Conservation (phyloP, 2,888 invertebrate genomes). For the Calephelis perditalis region DNA sequence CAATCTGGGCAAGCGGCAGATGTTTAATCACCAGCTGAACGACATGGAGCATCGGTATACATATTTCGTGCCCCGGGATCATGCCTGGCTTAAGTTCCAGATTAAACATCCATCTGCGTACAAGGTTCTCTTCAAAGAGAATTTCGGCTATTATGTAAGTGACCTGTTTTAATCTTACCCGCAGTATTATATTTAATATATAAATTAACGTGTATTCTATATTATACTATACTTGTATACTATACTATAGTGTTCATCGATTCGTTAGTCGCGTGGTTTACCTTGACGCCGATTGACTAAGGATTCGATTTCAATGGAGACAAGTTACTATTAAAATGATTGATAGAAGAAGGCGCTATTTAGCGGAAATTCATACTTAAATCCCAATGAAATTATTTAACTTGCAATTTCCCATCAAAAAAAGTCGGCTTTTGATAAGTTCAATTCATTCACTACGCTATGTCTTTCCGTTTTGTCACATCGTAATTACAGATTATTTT, state of each 20-base stretch:
- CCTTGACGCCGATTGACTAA: too few species aligned
- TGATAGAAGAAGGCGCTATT: too few species aligned
- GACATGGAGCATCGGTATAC: conserved; percentile 89
- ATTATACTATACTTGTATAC: conserved; percentile 8
- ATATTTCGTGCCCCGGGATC: conserved; percentile 93
- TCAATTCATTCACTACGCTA: too few species aligned
- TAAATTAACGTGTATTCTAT: not conserved
- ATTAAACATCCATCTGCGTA: conserved; percentile 87
- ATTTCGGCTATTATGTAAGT: conserved; percentile 87
- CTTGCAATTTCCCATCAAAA: too few species aligned
- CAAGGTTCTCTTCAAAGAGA: conserved; percentile 90
- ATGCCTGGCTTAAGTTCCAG: conserved; percentile 90
- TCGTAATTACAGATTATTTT: too few species aligned
- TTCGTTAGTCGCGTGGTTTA: too few species aligned
- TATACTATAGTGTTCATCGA: not conserved
- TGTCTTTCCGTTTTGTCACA: too few species aligned
- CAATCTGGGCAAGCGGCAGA: conserved; percentile 84
- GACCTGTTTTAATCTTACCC: conserved; percentile 7
- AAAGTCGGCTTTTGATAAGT: too few species aligned
- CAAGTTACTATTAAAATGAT: too few species aligned
- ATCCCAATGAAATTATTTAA: too few species aligned
- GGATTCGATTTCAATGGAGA: too few species aligned
- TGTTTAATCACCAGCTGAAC: conserved; percentile 88
- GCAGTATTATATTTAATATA: conserved; percentile 1
- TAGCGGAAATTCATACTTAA: too few species aligned